Evolutionary conservation across 2,113 vertebrate genomes (phyloP).

Genomic region (Xiphophorus couchianus): DNA sequence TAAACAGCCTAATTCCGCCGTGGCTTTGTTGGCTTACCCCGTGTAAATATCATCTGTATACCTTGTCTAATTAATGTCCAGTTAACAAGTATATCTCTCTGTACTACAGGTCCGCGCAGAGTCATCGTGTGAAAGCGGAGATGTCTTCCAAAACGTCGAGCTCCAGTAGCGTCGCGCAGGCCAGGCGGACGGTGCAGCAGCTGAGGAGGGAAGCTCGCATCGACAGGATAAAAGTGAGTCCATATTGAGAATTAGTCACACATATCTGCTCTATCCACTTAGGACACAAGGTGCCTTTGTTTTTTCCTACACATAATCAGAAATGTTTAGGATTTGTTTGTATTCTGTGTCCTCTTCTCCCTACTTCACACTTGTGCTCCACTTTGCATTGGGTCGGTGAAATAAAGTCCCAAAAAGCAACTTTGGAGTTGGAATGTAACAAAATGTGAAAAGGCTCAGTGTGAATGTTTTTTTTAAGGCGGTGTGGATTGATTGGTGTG

Average conservation of each 20-base stretch:
- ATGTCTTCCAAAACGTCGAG: slow-evolving; percentile 89
- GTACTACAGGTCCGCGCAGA: slow-evolving; percentile 36
- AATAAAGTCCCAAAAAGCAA: not conserved
- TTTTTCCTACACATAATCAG: no score
- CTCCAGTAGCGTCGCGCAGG: slow-evolving; percentile 88
- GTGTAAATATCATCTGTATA: slow-evolving; percentile 5
- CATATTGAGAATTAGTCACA: not conserved
- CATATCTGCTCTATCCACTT: not conserved
- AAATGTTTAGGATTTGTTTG: no score
- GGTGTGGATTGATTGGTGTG: not conserved
- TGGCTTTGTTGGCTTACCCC: slow-evolving; percentile 7
- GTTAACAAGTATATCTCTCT: not conserved
- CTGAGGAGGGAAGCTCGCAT: slow-evolving; percentile 88
- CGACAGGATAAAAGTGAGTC: slow-evolving; percentile 90
- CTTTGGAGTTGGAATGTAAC: not conserved
- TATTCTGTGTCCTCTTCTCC: no score
- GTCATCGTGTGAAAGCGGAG: slow-evolving; percentile 60
- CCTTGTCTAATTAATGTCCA: slow-evolving; percentile 5
- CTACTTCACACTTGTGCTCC: no score
- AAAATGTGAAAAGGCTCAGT: not conserved
- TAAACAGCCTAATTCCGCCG: not conserved
- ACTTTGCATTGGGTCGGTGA: no score
- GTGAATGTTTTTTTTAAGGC: not conserved
- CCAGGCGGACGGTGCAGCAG: slow-evolving; percentile 88
- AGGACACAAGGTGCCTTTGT: no score